Conservation (phyloP, 2,888 invertebrate species). For the Tetropium fuscum region DNA sequence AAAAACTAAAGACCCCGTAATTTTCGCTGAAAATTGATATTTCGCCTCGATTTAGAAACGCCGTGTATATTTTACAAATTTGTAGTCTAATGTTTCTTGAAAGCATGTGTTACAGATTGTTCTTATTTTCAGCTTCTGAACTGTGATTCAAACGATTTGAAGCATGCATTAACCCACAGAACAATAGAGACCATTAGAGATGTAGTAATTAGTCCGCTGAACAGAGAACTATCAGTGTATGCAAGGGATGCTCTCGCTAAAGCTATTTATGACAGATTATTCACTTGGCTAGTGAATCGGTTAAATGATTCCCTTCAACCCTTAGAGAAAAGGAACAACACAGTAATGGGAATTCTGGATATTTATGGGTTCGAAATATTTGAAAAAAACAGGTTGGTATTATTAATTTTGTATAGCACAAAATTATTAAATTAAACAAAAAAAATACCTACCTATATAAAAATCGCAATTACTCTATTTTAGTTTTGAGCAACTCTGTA, state of each 20-base stretch:
- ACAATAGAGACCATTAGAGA: conserved; percentile 90
- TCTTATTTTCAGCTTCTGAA: conserved; percentile 79
- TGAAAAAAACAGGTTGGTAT: conserved; percentile 81
- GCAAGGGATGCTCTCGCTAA: conserved; percentile 92
- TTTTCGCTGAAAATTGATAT: too few relatives aligned
- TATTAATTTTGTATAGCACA: neutral
- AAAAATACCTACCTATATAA: too few relatives aligned
- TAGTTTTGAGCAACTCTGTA: conserved; percentile 93
- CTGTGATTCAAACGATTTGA: conserved; percentile 74
- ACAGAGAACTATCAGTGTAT: conserved; percentile 84
- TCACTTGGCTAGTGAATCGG: conserved; percentile 89
- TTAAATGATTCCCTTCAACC: conserved; percentile 82
- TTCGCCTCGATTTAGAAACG: too few relatives aligned
- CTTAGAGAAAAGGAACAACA: conserved; percentile 68
- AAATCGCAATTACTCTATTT: conserved; percentile 38
- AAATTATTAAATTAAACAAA: neutral
- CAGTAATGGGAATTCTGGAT: conserved; percentile 90
- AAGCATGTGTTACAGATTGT: too few relatives aligned
- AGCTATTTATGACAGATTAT: conserved; percentile 90
- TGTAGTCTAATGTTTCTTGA: too few relatives aligned
- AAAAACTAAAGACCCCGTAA: too few relatives aligned
- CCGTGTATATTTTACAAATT: too few relatives aligned
- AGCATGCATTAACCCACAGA: conserved; percentile 81
- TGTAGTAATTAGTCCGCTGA: conserved; percentile 84
- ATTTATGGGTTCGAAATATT: conserved; percentile 97